phyloP scores from a whole-genome alignment of 2,797 vertebrate species.

The Crenichthys baileyi region DNA sequence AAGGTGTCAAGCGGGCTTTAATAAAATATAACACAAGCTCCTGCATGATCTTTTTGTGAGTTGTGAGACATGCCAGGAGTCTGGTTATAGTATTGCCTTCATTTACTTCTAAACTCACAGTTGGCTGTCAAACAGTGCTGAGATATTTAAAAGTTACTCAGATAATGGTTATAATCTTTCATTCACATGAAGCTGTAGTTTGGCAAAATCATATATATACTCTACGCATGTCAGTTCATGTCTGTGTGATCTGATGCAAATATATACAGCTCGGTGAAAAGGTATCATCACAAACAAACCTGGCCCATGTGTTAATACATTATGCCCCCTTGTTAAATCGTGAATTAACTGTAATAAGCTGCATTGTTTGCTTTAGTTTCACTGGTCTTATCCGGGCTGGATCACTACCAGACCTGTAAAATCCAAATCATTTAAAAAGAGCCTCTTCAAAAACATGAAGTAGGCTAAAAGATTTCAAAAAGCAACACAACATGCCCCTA shows the following conservation, averaged over 20 bases:
- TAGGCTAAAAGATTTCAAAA: not conserved
- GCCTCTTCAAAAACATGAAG: not conserved
- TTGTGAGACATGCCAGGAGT: not conserved
- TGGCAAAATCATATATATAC: not conserved
- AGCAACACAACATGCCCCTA: not conserved
- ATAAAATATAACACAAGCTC: slow-evolving; percentile 7
- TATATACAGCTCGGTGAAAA: not conserved
- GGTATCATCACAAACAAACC: not conserved
- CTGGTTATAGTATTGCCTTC: not conserved
- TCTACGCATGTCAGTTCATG: not conserved
- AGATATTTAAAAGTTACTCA: not conserved
- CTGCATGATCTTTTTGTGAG: slow-evolving; percentile 19
- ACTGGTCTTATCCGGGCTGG: no score
- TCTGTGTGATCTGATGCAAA: not conserved
- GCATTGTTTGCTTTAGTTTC: not conserved
- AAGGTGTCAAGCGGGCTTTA: slow-evolving; percentile 19
- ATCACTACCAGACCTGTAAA: not conserved
- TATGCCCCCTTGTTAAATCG: not conserved
- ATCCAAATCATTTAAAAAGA: not conserved
- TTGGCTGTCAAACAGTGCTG: not conserved
- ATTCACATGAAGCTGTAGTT: not conserved
- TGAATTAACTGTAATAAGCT: not conserved
- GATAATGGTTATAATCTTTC: not conserved
- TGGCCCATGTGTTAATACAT: not conserved
- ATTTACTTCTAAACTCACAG: not conserved